phyloP scores from a whole-genome alignment of 1,140 invertebrate genomes.

The Penaeus japonicus region DNA sequence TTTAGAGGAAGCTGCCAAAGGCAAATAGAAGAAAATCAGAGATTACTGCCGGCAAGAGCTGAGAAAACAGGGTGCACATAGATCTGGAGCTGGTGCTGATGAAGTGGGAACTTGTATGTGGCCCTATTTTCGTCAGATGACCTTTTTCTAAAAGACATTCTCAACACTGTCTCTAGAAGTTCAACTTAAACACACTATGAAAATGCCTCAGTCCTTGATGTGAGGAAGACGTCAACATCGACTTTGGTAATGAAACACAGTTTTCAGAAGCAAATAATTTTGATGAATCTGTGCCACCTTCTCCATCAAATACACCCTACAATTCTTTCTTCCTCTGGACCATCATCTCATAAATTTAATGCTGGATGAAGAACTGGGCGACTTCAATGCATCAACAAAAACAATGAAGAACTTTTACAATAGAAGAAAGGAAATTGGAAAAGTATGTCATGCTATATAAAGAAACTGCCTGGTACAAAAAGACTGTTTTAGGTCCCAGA shows the following conservation, averaged over 20 bases:
- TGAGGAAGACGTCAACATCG: constrained; percentile 8
- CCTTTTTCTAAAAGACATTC: constrained; percentile 28
- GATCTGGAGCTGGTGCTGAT: constrained; percentile 21
- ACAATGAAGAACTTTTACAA: not conserved
- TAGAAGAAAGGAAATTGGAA: not conserved
- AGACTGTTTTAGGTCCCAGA: not conserved
- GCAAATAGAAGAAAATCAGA: constrained; percentile 26
- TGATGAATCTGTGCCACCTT: not conserved
- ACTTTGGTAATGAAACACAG: not conserved
- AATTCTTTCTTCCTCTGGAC: not conserved
- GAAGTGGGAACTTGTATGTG: not conserved
- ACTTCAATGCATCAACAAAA: constrained; percentile 4
- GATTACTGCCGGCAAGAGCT: constrained; percentile 15
- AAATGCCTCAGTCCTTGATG: not conserved
- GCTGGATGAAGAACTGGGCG: not conserved
- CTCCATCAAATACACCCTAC: not conserved
- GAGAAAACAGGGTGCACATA: not conserved
- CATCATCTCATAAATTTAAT: not conserved
- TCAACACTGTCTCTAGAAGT: not conserved
- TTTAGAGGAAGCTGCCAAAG: not conserved
- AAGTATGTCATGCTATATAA: not conserved
- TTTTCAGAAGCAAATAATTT: constrained; percentile 15
- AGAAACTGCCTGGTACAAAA: not conserved
- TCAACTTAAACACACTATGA: constrained; percentile 16
- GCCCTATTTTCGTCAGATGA: constrained; percentile 12